phyloP scores from a whole-genome alignment of 2,888 invertebrate species.

The Orthosia incerta region DNA sequence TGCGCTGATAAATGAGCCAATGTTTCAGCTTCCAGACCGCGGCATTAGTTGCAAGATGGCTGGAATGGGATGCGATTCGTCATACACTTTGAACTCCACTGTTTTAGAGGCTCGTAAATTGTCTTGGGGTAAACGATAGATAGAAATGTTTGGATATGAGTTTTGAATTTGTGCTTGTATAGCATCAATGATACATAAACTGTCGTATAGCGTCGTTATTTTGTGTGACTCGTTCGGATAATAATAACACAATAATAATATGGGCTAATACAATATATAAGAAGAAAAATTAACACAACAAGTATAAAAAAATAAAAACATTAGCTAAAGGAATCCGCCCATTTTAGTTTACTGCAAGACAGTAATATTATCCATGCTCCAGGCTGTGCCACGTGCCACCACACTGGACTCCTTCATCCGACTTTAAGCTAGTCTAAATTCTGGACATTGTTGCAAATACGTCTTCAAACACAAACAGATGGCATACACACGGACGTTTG shows the following conservation, averaged over 20 bases:
- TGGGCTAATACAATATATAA: too few relatives aligned
- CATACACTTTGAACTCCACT: constrained; percentile 49
- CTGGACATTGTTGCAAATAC: neutral
- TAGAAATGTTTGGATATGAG: neutral
- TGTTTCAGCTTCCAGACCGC: constrained; percentile 59
- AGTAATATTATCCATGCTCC: neutral
- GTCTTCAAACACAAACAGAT: constrained; percentile 12
- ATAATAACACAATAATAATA: too few relatives aligned
- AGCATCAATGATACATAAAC: neutral
- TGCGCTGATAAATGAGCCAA: constrained; percentile 57
- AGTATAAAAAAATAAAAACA: too few relatives aligned
- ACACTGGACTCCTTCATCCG: neutral
- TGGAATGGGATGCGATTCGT: constrained; percentile 45
- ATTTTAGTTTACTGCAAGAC: neutral
- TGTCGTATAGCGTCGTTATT: neutral
- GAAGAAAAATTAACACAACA: too few relatives aligned
- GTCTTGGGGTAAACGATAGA: constrained; percentile 13
- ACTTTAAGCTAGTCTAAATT: neutral
- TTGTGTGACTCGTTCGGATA: too few relatives aligned
- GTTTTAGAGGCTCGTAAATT: constrained; percentile 31
- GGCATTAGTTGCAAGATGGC: constrained; percentile 54
- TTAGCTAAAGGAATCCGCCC: too few relatives aligned
- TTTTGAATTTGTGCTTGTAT: neutral
- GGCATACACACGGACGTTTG: neutral
- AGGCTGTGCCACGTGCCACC: neutral